Conservation (phyloP, 2,113 vertebrate species). For the Aleadryas rufinucha region DNA sequence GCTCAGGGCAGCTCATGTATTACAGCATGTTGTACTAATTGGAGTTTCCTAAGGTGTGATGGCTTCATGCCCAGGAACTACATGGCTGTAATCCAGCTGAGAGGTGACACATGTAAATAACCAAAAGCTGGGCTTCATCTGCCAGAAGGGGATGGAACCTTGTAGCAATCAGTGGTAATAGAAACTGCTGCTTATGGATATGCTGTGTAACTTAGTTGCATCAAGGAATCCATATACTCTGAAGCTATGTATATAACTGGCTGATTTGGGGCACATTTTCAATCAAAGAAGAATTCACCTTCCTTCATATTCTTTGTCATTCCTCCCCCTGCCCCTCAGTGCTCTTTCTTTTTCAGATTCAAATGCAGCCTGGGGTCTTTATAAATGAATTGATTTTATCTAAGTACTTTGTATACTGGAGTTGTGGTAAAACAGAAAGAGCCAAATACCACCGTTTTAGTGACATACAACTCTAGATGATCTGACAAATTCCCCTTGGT, state of each 20-base stretch:
- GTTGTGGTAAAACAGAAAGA: background rate
- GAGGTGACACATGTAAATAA: constrained; percentile 59
- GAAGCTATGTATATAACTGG: background rate
- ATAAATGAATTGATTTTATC: background rate
- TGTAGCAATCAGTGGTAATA: background rate
- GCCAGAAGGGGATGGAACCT: background rate
- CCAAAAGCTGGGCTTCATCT: constrained; percentile 14
- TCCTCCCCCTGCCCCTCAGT: background rate
- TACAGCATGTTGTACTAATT: constrained; percentile 56
- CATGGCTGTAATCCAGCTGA: constrained; percentile 44
- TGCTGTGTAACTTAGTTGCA: background rate
- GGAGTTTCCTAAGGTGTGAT: constrained; percentile 54
- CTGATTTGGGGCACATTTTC: background rate
- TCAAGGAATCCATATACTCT: background rate
- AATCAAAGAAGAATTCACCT: background rate
- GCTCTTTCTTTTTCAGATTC: background rate
- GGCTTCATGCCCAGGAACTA: constrained; percentile 50
- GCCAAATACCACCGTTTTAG: background rate
- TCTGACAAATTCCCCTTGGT: background rate
- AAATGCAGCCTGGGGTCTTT: background rate
- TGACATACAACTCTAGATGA: background rate
- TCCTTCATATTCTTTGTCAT: background rate
- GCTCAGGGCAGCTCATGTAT: constrained; percentile 31
- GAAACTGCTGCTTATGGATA: background rate
- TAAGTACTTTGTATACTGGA: background rate